Percentiles rank a stretch among this genome's conserved stretches.
phyloP scores from a whole-genome alignment of 35 echinoderm and acorn worm genomes.

The Hemicentrotus pulcherrimus region DNA sequence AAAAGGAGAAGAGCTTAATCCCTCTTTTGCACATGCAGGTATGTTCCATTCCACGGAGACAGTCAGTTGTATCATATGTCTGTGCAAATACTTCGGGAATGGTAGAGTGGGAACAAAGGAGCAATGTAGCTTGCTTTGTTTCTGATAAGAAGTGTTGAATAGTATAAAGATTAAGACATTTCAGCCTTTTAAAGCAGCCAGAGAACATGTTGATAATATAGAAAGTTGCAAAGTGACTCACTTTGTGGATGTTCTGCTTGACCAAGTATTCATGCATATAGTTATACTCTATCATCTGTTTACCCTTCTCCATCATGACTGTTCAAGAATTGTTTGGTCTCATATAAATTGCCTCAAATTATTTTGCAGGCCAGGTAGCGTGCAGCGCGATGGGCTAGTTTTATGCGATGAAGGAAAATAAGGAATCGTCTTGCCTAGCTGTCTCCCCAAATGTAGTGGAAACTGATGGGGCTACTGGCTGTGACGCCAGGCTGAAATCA shows the following conservation, averaged over 20 bases:
- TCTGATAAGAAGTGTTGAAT: neutral
- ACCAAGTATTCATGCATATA: neutral
- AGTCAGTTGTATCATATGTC: neutral
- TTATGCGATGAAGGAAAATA: neutral
- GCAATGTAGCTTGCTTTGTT: neutral
- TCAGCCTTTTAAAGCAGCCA: neutral
- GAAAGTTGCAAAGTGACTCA: neutral
- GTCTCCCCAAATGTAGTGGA: neutral
- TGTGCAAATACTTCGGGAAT: neutral
- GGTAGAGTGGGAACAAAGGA: neutral
- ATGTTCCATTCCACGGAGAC: neutral
- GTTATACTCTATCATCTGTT: neutral
- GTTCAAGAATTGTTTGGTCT: neutral
- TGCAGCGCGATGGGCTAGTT: neutral
- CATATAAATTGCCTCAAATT: neutral
- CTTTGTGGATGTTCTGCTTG: neutral
- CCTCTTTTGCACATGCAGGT: neutral
- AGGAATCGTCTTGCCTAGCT: neutral
- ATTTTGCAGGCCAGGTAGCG: neutral
- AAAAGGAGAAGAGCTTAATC: neutral
- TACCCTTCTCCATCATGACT: neutral
- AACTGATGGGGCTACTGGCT: conserved; percentile 17
- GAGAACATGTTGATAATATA: neutral
- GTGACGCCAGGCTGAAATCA: neutral
- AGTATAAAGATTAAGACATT: neutral